Percentiles rank a stretch among this genome's conserved stretches.
Evolutionary conservation across 2,113 vertebrate genomes (phyloP).

Genomic region (Crotalus horridus): DNA sequence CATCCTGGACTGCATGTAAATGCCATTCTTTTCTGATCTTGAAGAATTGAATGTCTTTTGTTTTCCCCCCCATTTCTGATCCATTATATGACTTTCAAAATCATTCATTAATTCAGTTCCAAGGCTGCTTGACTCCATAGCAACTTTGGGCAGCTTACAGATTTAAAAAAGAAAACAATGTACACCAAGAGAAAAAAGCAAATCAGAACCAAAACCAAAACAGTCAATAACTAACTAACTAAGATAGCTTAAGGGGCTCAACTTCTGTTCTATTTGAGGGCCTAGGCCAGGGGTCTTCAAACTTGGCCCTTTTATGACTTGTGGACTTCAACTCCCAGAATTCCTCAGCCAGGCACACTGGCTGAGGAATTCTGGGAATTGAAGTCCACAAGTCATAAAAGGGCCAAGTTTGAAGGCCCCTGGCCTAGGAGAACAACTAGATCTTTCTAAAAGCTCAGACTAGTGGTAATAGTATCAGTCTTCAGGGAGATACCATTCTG

Average conservation of each 20-base stretch:
- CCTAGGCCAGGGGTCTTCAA: background rate
- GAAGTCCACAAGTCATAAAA: too few relatives aligned
- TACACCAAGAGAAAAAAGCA: background rate
- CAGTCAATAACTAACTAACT: background rate
- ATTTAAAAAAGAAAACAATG: background rate
- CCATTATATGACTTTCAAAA: background rate
- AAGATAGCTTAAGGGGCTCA: too few relatives aligned
- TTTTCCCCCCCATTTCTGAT: background rate
- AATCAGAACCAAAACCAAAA: background rate
- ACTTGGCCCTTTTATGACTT: too few relatives aligned
- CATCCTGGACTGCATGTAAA: background rate
- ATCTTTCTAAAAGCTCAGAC: background rate
- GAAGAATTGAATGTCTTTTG: background rate
- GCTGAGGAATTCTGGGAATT: too few relatives aligned
- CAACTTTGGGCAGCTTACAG: background rate
- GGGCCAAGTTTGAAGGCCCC: too few relatives aligned
- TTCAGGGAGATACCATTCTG: background rate
- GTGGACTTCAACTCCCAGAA: too few relatives aligned
- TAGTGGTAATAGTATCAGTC: background rate
- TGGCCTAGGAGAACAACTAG: background rate
- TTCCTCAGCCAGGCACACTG: too few relatives aligned
- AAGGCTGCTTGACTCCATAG: background rate
- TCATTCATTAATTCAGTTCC: background rate
- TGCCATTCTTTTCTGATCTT: background rate
- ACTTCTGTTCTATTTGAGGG: background rate